Base-by-base conservation (phyloP, 2,797 vertebrate genomes). In the Eremophila alpestris region DNA sequence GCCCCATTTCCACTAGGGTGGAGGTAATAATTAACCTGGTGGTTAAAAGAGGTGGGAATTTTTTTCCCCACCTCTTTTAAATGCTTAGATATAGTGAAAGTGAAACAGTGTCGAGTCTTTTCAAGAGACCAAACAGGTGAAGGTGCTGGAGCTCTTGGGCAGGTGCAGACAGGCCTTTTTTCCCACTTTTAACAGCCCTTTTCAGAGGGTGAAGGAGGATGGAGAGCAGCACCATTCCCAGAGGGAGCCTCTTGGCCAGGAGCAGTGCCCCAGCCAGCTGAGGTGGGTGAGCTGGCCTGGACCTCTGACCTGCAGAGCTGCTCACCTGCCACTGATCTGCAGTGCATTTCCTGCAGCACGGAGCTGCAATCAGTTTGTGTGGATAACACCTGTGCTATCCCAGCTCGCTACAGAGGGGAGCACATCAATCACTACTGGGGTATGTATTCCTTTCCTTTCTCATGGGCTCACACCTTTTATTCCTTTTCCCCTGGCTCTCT, bases 1-100 rank as follows among this genome's bases (percentile, higher is more conserved):
- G 27, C n/a, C 24, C 18, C 14, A 6, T 20, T 22, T 71, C 29
- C 6, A 7, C 6, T 7, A 38, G 38, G 16, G 2, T 0, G 24
- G 4, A 38, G 5, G 26, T 88, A 94, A 96, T 91, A 45, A 95
- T 95, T 96, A 96, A 95, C 63, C 18, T 10, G 24, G n/a, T n/a
- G n/a, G n/a, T n/a, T n/a, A n/a, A n/a, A n/a, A n/a, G n/a, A n/a
- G n/a, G n/a, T n/a, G n/a, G n/a, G 43, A 45, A 6, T 5, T 69
- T 60, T n/a, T 23, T 32, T 1, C 40, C 41, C 26, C 46, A n/a
- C 60, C 36, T 58, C 12, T 69, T 86, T 74, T 82, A 81, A 91
- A 90, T 38, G 23, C 29, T 18, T 17, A 3, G 17, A 3, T 6
- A 7, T 38, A 95, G 43, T 17, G 91, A 94, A 96, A 96, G 85